Percentiles rank a stretch among this genome's conserved stretches.
phyloP scores from a whole-genome alignment of 2,888 invertebrate genomes.

The Leptopterna dolabrata region DNA sequence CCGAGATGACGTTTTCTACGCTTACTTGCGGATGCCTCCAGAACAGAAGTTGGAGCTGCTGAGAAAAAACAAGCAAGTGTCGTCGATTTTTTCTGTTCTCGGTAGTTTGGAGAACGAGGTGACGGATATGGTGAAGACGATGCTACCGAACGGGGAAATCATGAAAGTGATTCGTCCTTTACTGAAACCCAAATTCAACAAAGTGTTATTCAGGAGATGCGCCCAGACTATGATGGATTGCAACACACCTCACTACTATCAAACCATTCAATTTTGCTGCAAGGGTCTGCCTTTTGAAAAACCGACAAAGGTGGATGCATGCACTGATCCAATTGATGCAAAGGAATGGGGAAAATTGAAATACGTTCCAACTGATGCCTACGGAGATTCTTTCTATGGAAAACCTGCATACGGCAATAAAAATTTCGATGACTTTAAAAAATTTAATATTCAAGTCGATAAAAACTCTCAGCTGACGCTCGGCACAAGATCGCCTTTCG shows the following conservation, averaged over 20 bases:
- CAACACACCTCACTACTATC: not conserved
- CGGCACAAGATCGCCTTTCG: not conserved
- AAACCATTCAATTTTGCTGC: not conserved
- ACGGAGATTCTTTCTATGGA: not conserved
- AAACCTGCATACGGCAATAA: not conserved
- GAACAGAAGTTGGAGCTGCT: constrained; percentile 32
- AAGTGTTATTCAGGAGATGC: not conserved
- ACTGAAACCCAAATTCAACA: not conserved
- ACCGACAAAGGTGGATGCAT: not conserved
- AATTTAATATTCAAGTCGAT: not conserved
- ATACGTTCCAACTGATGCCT: not conserved
- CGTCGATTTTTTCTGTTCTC: constrained; percentile 11
- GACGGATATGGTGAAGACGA: constrained; percentile 10
- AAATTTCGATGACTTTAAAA: not conserved
- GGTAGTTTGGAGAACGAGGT: constrained; percentile 32
- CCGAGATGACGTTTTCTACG: constrained; percentile 36
- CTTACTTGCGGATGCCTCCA: constrained; percentile 27
- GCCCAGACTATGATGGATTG: not conserved
- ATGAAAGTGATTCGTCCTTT: constrained; percentile 9
- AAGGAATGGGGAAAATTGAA: not conserved
- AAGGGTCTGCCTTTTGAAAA: not conserved
- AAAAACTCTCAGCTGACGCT: not conserved
- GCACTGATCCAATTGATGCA: not conserved
- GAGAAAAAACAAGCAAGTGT: constrained; percentile 35
- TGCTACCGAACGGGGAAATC: constrained; percentile 6